Evolutionary conservation across 2,888 invertebrate genomes (phyloP).

Genomic region (Mylabris sibirica): DNA sequence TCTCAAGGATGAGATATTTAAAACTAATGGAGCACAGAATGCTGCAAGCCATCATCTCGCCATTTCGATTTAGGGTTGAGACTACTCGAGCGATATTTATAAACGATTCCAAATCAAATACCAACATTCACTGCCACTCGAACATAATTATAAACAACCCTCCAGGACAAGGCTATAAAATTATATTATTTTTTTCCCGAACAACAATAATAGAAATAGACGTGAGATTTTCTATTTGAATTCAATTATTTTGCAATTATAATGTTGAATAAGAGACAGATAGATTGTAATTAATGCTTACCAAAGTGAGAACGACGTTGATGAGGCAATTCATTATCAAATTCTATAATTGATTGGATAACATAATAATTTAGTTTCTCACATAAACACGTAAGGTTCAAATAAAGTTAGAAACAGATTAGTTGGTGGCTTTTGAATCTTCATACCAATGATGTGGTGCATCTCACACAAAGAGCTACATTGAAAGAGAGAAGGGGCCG

Average conservation of each 20-base stretch:
- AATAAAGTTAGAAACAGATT: constrained; percentile 31
- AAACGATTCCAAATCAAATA: not conserved
- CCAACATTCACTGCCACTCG: not conserved
- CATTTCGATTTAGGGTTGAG: constrained; percentile 14
- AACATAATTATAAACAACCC: not conserved
- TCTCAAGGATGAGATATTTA: constrained; percentile 17
- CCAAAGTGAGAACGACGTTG: constrained; percentile 31
- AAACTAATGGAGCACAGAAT: constrained; percentile 10
- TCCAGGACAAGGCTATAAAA: not conserved
- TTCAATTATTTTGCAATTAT: constrained; percentile 8
- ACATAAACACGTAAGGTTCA: constrained; percentile 32
- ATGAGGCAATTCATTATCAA: constrained; percentile 15
- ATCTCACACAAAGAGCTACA: constrained; percentile 12
- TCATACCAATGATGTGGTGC: constrained; percentile 15
- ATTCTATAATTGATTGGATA: constrained; percentile 22
- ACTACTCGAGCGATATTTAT: not conserved
- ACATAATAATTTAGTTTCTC: constrained; percentile 38
- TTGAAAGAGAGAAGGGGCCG: constrained; percentile 40
- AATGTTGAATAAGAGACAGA: constrained; percentile 12
- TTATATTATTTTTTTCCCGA: not conserved
- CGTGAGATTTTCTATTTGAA: constrained; percentile 15
- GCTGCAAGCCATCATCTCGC: constrained; percentile 10
- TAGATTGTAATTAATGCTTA: constrained; percentile 26
- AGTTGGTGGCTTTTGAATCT: constrained; percentile 16
- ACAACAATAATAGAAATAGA: not conserved